Base-by-base conservation (phyloP, 2,888 invertebrate genomes). In the Elegia similella region DNA sequence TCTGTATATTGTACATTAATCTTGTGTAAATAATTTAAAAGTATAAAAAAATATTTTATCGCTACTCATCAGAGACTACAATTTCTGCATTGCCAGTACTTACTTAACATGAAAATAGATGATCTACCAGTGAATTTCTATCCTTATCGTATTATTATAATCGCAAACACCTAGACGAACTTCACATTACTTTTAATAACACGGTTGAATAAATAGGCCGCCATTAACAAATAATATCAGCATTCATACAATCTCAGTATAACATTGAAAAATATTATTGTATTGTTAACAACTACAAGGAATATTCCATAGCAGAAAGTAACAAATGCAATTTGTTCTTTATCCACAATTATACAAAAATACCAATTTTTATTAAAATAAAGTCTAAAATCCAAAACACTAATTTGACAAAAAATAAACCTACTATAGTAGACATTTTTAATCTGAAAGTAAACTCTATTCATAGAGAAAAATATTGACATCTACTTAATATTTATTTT, bases 321-420 rank as follows among this genome's bases (percentile, higher is more conserved):
- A 78, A 80, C 84, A 88, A 89, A 88, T 87, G 87, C 88, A 85
- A 80, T 78, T 81, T 75, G 69, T 76, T 78, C 73, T 76, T 72
- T 79, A 80, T 79, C 74, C 77, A 82, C 72, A 73, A 68, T 65
- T 73, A 72, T 68, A 59, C 65, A 62, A 68, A 70, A 72, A 67
- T 66, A 67, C 69, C 68, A 73, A 70, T 62, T 69, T 66, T 63
- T 66, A 8, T 12, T 38, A 12, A 34, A 1, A 38, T 8, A 38
- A n/a, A 38, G 10, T n/a, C 38, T n/a, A 38, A n/a, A 38, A n/a
- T 38, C n/a, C 12, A 8, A 38, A n/a, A 38, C 38, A 38, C 12
- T n/a, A 38, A n/a, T 38, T 38, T 38, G n/a, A 38, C 38, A 2
- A 12, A 38, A 10, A 60, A 61, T 59, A 59, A 30, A 58, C 61